phyloP scores from a whole-genome alignment of 2,797 vertebrate species.

The Eremophila alpestris region DNA sequence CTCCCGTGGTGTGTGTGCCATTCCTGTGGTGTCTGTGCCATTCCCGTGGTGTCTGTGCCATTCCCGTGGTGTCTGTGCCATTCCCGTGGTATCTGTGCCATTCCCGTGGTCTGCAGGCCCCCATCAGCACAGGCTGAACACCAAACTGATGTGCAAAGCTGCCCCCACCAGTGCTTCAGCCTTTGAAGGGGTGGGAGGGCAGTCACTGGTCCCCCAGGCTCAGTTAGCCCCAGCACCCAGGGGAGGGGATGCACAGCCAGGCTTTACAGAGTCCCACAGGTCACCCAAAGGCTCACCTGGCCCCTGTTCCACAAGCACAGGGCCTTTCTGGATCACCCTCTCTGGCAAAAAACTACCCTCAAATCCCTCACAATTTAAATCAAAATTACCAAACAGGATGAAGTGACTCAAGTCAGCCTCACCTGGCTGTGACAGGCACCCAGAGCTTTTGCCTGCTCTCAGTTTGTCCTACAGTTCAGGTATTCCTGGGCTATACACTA shows the following conservation, averaged over 20 bases:
- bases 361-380: neutral
- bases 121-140: neutral
- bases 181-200: neutral
- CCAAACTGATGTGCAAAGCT: neutral
- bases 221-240: neutral
- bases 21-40: fast-evolving
- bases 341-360: neutral
- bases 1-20: neutral
- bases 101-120: neutral
- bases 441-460: neutral
- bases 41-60: neutral
- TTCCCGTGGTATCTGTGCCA: neutral
- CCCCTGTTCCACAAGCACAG: neutral
- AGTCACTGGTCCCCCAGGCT: neutral
- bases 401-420: neutral
- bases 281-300: neutral
- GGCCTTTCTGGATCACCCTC: neutral
- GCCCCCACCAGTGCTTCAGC: neutral
- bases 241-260: neutral
- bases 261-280: neutral
- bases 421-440: neutral
- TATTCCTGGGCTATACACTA: neutral
- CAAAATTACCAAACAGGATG: neutral
- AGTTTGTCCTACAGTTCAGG: neutral
- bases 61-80: neutral